phyloP scores from a whole-genome alignment of 2,797 vertebrate genomes.

The Gallirallus australis region DNA sequence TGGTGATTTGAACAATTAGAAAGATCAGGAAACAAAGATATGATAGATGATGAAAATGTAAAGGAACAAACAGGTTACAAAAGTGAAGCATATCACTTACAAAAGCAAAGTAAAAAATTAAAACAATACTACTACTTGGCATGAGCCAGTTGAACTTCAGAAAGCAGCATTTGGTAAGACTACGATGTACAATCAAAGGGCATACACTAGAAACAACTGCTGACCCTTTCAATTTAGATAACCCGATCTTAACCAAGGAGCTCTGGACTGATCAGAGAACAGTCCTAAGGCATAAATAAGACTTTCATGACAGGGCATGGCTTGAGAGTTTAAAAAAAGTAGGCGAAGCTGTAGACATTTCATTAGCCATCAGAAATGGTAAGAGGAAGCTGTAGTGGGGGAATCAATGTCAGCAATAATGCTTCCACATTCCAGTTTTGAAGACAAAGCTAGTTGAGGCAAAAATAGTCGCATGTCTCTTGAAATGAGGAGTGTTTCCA shows the following conservation, averaged over 20 bases:
- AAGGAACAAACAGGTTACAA: neutral
- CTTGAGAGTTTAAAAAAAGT: neutral
- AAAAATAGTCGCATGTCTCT: neutral
- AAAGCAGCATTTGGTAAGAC: neutral
- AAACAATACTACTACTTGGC: neutral
- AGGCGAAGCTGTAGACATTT: neutral
- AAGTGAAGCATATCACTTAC: neutral
- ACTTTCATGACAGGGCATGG: neutral
- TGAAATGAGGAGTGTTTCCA: neutral
- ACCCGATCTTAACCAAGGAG: neutral
- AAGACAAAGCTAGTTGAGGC: neutral
- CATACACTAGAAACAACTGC: neutral
- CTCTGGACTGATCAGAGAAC: neutral
- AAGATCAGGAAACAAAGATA: neutral
- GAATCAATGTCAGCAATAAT: neutral
- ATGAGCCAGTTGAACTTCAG: neutral
- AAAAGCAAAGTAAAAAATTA: no score
- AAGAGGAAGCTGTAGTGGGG: neutral
- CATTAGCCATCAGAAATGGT: neutral
- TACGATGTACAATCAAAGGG: neutral
- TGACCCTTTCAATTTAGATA: neutral
- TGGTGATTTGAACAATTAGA: neutral
- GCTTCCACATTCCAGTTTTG: neutral
- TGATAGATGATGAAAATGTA: neutral
- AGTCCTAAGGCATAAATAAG: neutral